Base-by-base conservation (phyloP, 2,113 vertebrate species). In the Halichoerus grypus region DNA sequence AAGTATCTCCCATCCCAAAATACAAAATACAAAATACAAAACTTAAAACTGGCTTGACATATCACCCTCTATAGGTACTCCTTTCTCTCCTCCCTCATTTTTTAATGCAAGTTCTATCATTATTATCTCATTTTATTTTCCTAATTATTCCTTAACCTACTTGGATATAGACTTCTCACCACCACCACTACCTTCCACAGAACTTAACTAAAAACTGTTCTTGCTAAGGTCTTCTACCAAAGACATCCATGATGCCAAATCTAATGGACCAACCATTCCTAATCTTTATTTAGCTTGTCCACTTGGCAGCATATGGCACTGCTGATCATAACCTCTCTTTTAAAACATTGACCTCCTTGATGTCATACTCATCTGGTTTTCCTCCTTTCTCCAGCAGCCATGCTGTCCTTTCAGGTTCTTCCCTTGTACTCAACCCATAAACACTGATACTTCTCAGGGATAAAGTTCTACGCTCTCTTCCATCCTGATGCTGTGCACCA, bases 171-270 rank as follows among this genome's bases (percentile, higher is more conserved):
- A 49, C 39, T 63, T 80, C 16, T 92, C 18, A 51, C 24, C 16
- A 21, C 2, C 5, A 7, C 22, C 21, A 36, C 7, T 12, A 19
- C 6, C 42, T 51, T 33, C 8, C 18, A 1, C 24, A 82, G 36
- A 94, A 96, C 7, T 83, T 55, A 65, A 83, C 42, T 94, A 76
- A 81, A 85, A 89, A 86, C 16, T 65, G 55, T 84, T 95, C 26
- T 76, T 92, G 46, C 88, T 92, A 65, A 92, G 19, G 26, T 89
- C 51, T 65, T 85, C 81, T 36, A 80, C 57, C 53, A 90, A 74
- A 90, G 10, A 59, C 63, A 28, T 4, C n/a, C 28, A 90, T 82
- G 65, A 46, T 61, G 57, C 15, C 76, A 42, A 67, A 67, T 65
- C 51, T 57, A 57, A 55, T 2, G 24, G 19, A 51, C 19, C 5